Conservation (phyloP, 2,113 vertebrate species). For the Myrmophylax atrothorax region DNA sequence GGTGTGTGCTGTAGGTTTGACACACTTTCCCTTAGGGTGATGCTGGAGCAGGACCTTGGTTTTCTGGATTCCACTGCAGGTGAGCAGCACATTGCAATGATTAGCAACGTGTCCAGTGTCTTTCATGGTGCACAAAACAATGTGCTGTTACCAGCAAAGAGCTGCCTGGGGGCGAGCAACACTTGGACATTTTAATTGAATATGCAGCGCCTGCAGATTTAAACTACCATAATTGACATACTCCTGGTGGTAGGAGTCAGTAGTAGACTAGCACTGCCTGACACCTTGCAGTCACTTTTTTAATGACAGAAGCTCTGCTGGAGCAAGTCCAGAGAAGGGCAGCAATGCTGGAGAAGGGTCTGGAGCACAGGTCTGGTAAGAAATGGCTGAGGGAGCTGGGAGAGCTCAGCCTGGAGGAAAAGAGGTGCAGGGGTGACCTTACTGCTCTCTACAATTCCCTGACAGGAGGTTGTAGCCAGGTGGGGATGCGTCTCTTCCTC, state of each 20-base stretch:
- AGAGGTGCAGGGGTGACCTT: neutral
- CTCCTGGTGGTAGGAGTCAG: neutral
- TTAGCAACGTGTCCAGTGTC: too few species aligned
- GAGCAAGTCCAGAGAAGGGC: neutral
- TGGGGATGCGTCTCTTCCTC: neutral
- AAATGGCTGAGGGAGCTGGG: neutral
- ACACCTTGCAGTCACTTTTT: neutral
- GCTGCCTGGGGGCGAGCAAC: neutral
- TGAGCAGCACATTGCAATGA: neutral
- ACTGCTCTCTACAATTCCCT: neutral
- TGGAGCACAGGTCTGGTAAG: neutral
- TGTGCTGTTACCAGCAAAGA: neutral
- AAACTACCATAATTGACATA: fast-evolving
- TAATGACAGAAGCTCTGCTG: neutral
- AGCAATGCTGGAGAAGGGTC: neutral
- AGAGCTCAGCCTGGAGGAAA: neutral
- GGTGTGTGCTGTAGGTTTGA: neutral
- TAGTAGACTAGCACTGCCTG: neutral
- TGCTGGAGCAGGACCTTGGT: neutral
- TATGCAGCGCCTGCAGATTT: neutral
- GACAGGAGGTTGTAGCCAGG: neutral
- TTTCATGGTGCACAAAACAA: neutral
- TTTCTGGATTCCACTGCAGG: neutral
- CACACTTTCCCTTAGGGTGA: neutral
- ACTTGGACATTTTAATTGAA: neutral